Conservation (phyloP, 2,797 vertebrate species). For the Poeciliopsis turneri region DNA sequence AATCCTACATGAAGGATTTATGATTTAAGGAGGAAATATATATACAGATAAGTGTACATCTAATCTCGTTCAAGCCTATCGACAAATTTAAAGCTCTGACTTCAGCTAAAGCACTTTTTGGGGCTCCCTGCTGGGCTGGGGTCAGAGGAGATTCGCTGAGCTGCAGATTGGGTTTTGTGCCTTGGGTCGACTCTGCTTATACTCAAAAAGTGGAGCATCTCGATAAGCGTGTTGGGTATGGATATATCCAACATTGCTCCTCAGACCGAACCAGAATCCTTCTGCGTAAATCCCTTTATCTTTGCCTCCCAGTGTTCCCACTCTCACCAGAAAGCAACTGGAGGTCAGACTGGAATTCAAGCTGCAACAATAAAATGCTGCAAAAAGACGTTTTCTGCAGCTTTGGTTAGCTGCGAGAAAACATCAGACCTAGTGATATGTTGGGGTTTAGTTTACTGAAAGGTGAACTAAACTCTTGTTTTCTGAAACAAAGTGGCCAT, state of each 20-base stretch:
- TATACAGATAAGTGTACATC: too few species aligned
- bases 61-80: not conserved
- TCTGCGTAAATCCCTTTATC: slow-evolving; percentile 63
- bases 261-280: slow-evolving; percentile 32
- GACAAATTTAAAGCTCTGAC: not conserved
- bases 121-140: not conserved
- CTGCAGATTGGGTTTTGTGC: not conserved
- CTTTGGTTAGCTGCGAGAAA: not conserved
- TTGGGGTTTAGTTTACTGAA: not conserved
- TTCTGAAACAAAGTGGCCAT: not conserved
- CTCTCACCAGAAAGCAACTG: slow-evolving; percentile 25
- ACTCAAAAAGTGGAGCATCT: not conserved
- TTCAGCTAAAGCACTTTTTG: not conserved
- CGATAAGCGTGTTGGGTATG: slow-evolving; percentile 12
- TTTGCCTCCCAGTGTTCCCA: slow-evolving; percentile 42
- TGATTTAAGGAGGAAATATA: too few species aligned
- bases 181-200: not conserved
- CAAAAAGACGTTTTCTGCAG: not conserved
- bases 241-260: slow-evolving; percentile 46
- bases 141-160: not conserved
- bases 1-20: not conserved
- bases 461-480: not conserved
- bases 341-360: slow-evolving; percentile 2
- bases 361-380: not conserved
- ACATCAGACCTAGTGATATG: not conserved